Percentiles rank a stretch among this genome's conserved stretches.
phyloP scores from a whole-genome alignment of 1,140 invertebrate species.

The Drosophila pectinifera region DNA sequence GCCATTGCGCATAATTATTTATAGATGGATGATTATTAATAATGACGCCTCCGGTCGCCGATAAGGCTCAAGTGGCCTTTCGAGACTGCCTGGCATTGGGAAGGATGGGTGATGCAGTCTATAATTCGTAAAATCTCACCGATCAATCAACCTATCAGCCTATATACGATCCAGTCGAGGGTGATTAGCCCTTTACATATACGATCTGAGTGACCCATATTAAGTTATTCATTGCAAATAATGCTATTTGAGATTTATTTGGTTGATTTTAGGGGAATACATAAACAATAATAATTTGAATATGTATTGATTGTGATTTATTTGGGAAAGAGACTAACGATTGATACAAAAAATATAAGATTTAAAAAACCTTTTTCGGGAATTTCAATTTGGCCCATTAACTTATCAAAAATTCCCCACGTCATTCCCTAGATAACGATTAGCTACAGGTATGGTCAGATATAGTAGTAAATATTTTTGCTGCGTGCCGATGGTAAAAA shows the following conservation, averaged over 20 bases:
- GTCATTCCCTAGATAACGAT: too few relatives aligned
- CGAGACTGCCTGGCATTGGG: constrained; percentile 34
- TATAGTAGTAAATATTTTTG: too few relatives aligned
- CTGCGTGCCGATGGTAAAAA: too few relatives aligned
- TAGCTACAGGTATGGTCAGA: too few relatives aligned
- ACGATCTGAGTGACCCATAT: neutral
- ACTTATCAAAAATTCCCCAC: too few relatives aligned
- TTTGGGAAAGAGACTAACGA: too few relatives aligned
- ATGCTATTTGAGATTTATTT: neutral
- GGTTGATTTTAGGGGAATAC: neutral
- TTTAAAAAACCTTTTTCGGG: too few relatives aligned
- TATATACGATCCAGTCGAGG: neutral
- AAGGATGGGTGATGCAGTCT: neutral
- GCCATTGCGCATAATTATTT: constrained; percentile 47
- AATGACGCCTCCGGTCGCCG: constrained; percentile 28
- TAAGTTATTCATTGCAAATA: neutral
- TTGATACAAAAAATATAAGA: too few relatives aligned
- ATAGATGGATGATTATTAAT: constrained; percentile 45
- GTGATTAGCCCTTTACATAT: constrained; percentile 4
- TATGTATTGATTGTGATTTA: too few relatives aligned
- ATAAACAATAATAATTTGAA: too few relatives aligned
- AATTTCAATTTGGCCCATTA: too few relatives aligned
- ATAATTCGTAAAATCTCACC: constrained; percentile 10
- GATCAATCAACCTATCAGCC: neutral
- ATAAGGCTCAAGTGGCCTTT: constrained; percentile 27